Evolutionary conservation across 2,888 invertebrate genomes (phyloP).

Genomic region (Lasius platythorax): DNA sequence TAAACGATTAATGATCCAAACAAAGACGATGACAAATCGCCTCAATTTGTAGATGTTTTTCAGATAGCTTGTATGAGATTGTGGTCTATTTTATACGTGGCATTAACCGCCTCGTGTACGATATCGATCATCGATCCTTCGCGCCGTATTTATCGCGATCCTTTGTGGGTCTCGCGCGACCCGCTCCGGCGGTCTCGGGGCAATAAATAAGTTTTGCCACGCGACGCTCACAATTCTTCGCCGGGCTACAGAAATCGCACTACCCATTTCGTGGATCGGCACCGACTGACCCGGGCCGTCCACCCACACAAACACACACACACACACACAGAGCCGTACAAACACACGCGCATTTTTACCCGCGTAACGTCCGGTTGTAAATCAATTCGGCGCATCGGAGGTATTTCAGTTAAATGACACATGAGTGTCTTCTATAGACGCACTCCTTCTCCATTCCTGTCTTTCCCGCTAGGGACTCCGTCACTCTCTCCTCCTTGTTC

Average conservation of each 20-base stretch:
- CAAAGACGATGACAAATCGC: not conserved
- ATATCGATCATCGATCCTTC: conserved; percentile 62
- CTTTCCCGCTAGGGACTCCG: conserved; percentile 26
- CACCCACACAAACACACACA: conserved; percentile 28
- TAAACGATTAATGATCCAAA: not conserved
- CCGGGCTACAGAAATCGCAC: conserved; percentile 61
- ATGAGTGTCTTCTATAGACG: conserved; percentile 75
- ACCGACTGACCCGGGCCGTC: conserved; percentile 61
- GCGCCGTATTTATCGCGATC: conserved; percentile 67
- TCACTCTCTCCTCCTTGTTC: conserved; percentile 35
- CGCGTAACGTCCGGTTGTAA: conserved; percentile 77
- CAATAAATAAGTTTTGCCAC: conserved; percentile 83
- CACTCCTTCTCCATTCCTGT: conserved; percentile 44
- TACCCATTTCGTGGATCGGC: conserved; percentile 73
- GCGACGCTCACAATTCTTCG: conserved; percentile 81
- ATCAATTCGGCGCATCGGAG: conserved; percentile 84
- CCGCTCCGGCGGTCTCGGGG: conserved; percentile 51
- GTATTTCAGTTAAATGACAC: conserved; percentile 85
- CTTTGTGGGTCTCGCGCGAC: conserved; percentile 41
- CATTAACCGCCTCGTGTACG: conserved; percentile 36
- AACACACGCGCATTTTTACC: conserved; percentile 35
- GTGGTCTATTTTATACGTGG: conserved; percentile 7
- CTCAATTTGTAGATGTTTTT: not conserved
- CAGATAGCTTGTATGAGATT: not conserved
- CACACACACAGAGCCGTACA: conserved; percentile 13